Base-by-base conservation (phyloP, 2,888 invertebrate species). In the Portevinia maculata region DNA sequence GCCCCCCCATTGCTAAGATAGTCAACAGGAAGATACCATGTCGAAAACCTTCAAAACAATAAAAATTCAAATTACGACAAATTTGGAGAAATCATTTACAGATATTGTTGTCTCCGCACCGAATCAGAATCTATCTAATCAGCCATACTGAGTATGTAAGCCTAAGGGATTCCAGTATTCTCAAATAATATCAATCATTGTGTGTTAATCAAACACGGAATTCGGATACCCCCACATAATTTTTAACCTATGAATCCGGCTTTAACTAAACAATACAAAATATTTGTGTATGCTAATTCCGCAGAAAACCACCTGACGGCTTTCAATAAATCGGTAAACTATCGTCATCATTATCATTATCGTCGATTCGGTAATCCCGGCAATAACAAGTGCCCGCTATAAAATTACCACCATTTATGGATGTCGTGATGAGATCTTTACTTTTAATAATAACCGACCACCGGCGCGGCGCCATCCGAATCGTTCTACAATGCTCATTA, bases 371-470 rank as follows among this genome's bases (percentile, higher is more conserved):
- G 50, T 70, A 78, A 78, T 70, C 64, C 62, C 57, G 17, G 9
- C 48, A 57, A 64, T 70, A 57, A 70, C 17, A 53, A 76, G 55
- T 19, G 32, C 70, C 39, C 21, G 76, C 55, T 55, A 39, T 37
- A 69, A 30, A 62, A 53, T 62, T 41, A 70, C 57, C 28, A 32
- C 62, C 76, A 78, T 57, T 70, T 78, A 70, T 34, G 76, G 70
- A 62, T 64, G 69, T 55, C 5, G 19, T 65, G 28, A 30, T 65
- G 39, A 30, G 9, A 52, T 52, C 30, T 53, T 52, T 44, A 13
- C 5, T 17, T 32, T 19, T 8, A 11, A n/a, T 4, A 15, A 37
- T 30, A 65, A 65, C n/a, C 50, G 17, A 19, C 75, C 15, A 21
- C 17, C 39, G 39, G 9, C n/a, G 9, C 28, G 11, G 8, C 17